Percentiles rank a stretch among this genome's conserved stretches.
phyloP scores from a whole-genome alignment of 1,140 invertebrate genomes.

The Drosophila dunni region DNA sequence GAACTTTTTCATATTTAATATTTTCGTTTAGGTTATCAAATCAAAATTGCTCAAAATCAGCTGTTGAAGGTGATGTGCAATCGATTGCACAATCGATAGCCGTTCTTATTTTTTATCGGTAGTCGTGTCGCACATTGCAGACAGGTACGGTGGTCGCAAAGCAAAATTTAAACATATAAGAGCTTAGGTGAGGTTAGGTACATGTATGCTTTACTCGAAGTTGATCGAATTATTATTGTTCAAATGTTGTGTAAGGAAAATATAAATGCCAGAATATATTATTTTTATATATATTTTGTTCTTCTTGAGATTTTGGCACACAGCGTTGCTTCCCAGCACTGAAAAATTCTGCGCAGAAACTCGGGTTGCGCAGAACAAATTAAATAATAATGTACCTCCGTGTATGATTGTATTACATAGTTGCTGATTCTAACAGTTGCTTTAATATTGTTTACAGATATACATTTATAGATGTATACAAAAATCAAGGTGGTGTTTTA shows the following conservation, averaged over 20 bases:
- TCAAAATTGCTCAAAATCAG: conserved; percentile 20
- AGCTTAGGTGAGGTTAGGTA: too few species aligned
- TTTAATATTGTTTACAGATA: conserved; percentile 22
- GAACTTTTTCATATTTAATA: conserved; percentile 23
- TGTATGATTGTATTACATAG: conserved; percentile 17
- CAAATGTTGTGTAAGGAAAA: too few species aligned
- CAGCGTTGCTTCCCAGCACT: background rate
- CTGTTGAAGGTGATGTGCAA: conserved; percentile 11
- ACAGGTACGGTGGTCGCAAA: background rate
- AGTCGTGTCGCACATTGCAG: background rate
- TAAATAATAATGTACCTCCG: conserved; percentile 22
- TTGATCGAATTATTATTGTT: too few species aligned
- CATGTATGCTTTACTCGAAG: too few species aligned
- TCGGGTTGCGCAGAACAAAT: conserved; percentile 22
- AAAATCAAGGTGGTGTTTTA: conserved; percentile 13
- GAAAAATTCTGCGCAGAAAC: conserved; percentile 21
- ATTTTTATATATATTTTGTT: background rate
- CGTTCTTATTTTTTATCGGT: conserved; percentile 7
- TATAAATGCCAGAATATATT: too few species aligned
- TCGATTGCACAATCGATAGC: conserved; percentile 17
- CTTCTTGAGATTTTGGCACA: background rate
- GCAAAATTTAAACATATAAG: background rate
- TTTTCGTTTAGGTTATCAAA: conserved; percentile 38
- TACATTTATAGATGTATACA: conserved; percentile 21
- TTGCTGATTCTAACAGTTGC: conserved; percentile 10